Evolutionary conservation across 2,888 invertebrate species (phyloP), one percentile per base, ranked within the genome.

Genomic region (Apoderus coryli): DNA sequence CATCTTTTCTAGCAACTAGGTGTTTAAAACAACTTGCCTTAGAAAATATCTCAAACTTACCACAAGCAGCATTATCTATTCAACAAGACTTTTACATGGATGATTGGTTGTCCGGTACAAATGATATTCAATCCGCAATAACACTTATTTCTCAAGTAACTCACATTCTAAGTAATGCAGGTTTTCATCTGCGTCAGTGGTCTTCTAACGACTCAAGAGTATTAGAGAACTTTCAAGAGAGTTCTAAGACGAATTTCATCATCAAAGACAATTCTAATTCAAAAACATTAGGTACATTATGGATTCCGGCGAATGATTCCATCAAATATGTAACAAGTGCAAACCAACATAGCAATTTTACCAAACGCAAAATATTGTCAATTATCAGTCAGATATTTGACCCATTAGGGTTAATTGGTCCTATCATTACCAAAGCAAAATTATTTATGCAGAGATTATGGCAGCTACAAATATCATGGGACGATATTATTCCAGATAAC

Each of bases 391-490:
- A 30, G 22, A 35, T n/a, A n/a, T n/a, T n/a, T n/a, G n/a, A n/a
- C n/a, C n/a, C n/a, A n/a, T n/a, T n/a, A n/a, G n/a, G n/a, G 10
- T 22, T 45, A 3, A n/a, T 46, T 12, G 36, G 35, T 4, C 46
- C 47, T 5, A 34, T 40, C 7, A 38, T 43, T 23, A 32, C 44
- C 11, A 24, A 23, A 5, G 42, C 40, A 10, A 48, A 48, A 40
- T 44, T n/a, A n/a, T n/a, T n/a, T n/a, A n/a, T n/a, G n/a, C n/a
- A n/a, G n/a, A n/a, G n/a, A n/a, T n/a, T n/a, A 6, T 47, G 45
- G 46, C 25, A 29, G 12, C 9, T 24, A 12, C 29, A 33, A n/a
- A 10, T 42, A 19, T 31, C 33, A 14, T 47, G 44, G 46, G 43
- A 48, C 28, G 43, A 44, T 6, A 14, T 22, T n/a, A 2, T 39